Evolutionary conservation across 2,113 vertebrate genomes (phyloP).

Genomic region (Colaptes auratus): DNA sequence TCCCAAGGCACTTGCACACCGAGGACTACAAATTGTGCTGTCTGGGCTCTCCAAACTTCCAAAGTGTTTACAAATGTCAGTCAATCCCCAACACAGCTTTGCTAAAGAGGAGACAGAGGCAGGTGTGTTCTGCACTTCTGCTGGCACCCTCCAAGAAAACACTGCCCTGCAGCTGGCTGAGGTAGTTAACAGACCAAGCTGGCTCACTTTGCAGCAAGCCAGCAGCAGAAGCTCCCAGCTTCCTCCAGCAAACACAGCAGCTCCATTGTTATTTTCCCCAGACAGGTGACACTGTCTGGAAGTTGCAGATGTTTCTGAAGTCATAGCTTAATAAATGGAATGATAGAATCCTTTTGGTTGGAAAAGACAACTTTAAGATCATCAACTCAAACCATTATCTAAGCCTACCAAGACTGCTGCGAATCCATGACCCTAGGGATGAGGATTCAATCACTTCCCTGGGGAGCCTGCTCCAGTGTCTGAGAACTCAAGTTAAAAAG

Average conservation of each 20-base stretch:
- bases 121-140: background rate
- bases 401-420: too few relatives aligned
- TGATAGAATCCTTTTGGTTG: too few relatives aligned
- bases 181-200: background rate
- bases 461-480: too few relatives aligned
- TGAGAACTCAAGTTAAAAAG: too few relatives aligned
- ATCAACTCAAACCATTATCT: too few relatives aligned
- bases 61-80: background rate
- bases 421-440: too few relatives aligned
- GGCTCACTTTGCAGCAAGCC: background rate
- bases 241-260: background rate
- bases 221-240: background rate
- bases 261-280: background rate
- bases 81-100: background rate
- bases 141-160: background rate
- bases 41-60: background rate
- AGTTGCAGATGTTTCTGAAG: background rate
- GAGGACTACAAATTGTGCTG: background rate
- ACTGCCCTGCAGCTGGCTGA: fast-evolving
- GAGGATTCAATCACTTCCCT: too few relatives aligned
- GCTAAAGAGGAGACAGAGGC: background rate
- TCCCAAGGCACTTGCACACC: background rate
- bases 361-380: too few relatives aligned
- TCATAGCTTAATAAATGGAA: background rate
- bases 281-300: background rate